Evolutionary conservation across 2,113 vertebrate genomes (phyloP).

Genomic region (Azemiops feae): DNA sequence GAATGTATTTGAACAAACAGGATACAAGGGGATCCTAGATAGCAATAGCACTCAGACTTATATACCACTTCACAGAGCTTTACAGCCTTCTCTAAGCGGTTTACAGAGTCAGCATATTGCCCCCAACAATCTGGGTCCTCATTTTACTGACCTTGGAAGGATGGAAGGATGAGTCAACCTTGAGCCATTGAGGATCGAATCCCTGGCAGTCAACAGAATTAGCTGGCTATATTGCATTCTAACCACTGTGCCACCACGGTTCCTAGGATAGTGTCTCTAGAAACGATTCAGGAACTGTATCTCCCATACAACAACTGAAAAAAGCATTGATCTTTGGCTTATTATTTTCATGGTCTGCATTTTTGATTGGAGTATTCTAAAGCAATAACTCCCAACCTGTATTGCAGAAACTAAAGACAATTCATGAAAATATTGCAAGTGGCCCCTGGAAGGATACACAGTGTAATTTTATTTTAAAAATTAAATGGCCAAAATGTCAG

Average conservation of each 20-base stretch:
- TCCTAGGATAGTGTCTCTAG: background rate
- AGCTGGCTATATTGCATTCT: no score
- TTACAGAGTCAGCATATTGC: background rate
- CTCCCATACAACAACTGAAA: background rate
- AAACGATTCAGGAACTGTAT: no score
- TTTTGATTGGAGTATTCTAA: background rate
- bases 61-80: no score
- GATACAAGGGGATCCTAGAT: background rate
- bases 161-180: no score
- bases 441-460: background rate
- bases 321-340: background rate
- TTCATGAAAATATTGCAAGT: background rate
- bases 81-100: no score
- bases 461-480: background rate
- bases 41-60: background rate
- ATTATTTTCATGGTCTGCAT: background rate
- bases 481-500: background rate
- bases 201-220: no score
- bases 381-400: background rate
- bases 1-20: background rate
- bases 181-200: no score
- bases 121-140: background rate
- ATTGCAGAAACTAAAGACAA: background rate
- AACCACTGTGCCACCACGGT: no score
- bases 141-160: background rate